Percentiles rank a stretch among this genome's conserved stretches.
phyloP scores from a whole-genome alignment of 2,797 vertebrate species.

The Knipowitschia caucasica region DNA sequence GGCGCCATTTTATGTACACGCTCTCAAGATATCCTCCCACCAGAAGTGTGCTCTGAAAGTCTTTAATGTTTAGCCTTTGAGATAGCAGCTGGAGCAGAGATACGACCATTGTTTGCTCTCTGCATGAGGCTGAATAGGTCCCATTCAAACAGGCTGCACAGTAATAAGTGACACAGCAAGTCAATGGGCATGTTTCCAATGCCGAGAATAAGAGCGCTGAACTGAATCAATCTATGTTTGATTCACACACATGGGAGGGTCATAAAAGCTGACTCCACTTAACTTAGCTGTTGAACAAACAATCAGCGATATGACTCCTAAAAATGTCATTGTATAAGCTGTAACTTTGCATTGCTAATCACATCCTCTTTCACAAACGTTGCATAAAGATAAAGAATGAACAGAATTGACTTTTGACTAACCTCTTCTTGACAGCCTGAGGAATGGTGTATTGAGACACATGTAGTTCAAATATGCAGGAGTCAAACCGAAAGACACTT shows the following conservation, averaged over 20 bases:
- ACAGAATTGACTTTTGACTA: background rate
- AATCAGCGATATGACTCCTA: background rate
- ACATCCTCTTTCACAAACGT: background rate
- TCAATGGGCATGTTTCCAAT: conserved; percentile 1
- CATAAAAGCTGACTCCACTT: background rate
- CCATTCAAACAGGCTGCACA: conserved; percentile 31
- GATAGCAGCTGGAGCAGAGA: conserved; percentile 45
- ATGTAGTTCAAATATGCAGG: too few relatives aligned
- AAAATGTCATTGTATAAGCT: background rate
- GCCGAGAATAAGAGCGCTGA: background rate
- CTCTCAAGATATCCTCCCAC: conserved; percentile 51
- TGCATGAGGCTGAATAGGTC: conserved; percentile 25
- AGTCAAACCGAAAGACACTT: too few relatives aligned
- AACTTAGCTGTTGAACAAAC: background rate
- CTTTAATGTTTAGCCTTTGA: conserved; percentile 48
- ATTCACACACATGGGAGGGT: too few relatives aligned
- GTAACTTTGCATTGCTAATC: background rate
- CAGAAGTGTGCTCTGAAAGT: conserved; percentile 49
- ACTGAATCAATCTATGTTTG: too few relatives aligned
- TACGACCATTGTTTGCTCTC: conserved; percentile 31
- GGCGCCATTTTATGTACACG: conserved; percentile 41
- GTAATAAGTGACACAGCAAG: conserved; percentile 26
- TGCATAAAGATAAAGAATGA: too few relatives aligned
- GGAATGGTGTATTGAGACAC: background rate
- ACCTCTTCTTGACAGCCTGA: background rate